Evolutionary conservation across 2,888 invertebrate genomes (phyloP).

Genomic region (Hypolimnas misippus): DNA sequence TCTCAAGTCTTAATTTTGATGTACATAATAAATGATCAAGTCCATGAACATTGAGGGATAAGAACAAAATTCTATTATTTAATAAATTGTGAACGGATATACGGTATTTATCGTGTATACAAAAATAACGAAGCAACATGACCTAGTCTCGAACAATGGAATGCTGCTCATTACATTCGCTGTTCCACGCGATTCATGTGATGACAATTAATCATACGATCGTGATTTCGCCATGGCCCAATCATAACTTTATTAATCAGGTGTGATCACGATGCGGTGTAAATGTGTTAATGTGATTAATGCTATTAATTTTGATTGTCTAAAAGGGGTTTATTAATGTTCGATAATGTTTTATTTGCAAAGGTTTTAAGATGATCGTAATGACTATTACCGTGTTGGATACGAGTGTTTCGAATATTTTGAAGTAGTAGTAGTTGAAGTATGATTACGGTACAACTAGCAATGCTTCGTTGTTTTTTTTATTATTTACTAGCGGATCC

Average conservation of each 20-base stretch:
- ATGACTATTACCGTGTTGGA: background rate
- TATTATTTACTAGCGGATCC: too few species aligned
- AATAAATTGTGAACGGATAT: background rate
- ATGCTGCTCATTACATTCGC: conserved; percentile 19
- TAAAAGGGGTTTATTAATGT: background rate
- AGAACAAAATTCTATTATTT: too few species aligned
- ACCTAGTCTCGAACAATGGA: conserved; percentile 9
- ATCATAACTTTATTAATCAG: conserved; percentile 60
- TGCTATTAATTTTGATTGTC: conserved; percentile 47
- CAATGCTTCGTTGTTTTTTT: too few species aligned
- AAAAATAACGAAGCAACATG: background rate
- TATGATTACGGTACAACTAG: too few species aligned
- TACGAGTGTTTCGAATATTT: background rate
- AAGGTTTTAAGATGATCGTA: background rate
- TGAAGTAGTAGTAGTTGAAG: too few species aligned
- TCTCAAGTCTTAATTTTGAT: too few species aligned
- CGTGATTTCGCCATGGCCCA: conserved; percentile 55
- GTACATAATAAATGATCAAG: too few species aligned
- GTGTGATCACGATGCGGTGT: conserved; percentile 66
- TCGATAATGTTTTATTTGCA: background rate
- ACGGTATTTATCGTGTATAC: background rate
- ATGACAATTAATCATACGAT: conserved; percentile 66
- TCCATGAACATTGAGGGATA: too few species aligned
- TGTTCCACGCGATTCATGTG: conserved; percentile 23
- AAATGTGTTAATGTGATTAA: conserved; percentile 80